Conservation (phyloP, 2,888 invertebrate species). For the Ashinkailepas kermadecensis region DNA sequence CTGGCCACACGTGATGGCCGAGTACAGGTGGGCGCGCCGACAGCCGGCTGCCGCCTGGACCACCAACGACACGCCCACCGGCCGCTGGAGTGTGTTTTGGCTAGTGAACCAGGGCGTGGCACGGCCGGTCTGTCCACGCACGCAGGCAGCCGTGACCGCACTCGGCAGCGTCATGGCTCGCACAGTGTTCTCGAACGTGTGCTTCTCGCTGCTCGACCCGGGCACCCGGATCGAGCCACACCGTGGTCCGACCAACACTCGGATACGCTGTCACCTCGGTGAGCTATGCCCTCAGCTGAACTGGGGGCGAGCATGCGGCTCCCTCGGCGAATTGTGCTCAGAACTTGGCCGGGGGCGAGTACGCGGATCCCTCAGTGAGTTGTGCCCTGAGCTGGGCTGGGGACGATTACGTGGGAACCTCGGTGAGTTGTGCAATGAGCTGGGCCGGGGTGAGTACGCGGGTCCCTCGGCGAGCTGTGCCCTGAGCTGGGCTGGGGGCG, state of each 20-base stretch:
- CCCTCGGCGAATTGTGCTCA: too few species aligned
- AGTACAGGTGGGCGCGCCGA: too few species aligned
- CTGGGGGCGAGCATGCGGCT: too few species aligned
- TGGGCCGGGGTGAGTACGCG: too few species aligned
- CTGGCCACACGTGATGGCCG: neutral
- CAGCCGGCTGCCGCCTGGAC: too few species aligned
- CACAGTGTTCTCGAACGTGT: conserved; percentile 9
- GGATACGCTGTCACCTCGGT: conserved; percentile 1
- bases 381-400: too few species aligned
- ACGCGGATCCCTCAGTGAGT: too few species aligned
- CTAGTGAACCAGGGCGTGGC: conserved; percentile 6
- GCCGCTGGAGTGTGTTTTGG: conserved; percentile 1
- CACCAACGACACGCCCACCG: neutral
- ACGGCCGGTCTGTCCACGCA: neutral
- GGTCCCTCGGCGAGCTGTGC: too few species aligned
- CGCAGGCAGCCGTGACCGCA: neutral
- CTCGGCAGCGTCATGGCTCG: neutral
- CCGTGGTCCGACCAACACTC: neutral
- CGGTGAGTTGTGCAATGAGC: too few species aligned
- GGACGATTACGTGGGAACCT: too few species aligned
- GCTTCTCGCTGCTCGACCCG: conserved; percentile 10
- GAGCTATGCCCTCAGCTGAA: neutral
- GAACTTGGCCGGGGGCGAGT: too few species aligned
- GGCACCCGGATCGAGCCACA: conserved; percentile 13
- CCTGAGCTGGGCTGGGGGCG: too few species aligned